A percentile compares a stretch with the other conserved stretches of the same genome.
Conservation (phyloP, 2,113 vertebrate genomes). For the Vombatus ursinus region DNA sequence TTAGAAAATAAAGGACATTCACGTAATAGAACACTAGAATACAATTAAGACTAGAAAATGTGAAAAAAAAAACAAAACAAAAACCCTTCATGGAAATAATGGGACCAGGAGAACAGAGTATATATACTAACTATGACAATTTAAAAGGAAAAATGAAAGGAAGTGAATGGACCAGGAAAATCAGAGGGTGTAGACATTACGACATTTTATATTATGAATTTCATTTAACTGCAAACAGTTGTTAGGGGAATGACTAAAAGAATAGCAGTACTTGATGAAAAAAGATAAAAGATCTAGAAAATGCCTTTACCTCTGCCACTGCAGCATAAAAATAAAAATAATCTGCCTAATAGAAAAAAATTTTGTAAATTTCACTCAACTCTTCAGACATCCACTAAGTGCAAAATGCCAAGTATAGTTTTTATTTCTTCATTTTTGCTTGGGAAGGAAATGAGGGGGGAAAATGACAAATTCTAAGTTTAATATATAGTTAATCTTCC, state of each 20-base stretch:
- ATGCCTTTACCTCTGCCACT: conserved; percentile 21
- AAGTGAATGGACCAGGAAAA: neutral
- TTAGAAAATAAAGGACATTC: neutral
- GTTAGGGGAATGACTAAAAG: neutral
- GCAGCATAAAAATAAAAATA: neutral
- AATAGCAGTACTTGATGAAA: neutral
- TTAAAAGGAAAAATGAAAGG: neutral
- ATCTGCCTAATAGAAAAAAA: conserved; percentile 13
- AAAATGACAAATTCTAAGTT: conserved; percentile 38
- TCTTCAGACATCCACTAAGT: conserved; percentile 11
- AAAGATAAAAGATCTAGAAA: conserved; percentile 7
- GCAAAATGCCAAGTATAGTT: neutral
- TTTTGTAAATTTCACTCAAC: neutral
- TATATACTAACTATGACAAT: neutral
- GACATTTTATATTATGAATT: neutral
- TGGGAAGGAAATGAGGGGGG: neutral
- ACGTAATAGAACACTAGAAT: neutral
- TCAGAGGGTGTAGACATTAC: neutral
- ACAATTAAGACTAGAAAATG: neutral
- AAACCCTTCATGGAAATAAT: neutral
- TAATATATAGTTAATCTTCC: conserved; percentile 41
- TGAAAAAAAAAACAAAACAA: neutral
- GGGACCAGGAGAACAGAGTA: neutral
- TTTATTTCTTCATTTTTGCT: conserved; percentile 19
- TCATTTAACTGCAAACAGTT: neutral